A percentile compares a stretch with the other conserved stretches of the same genome.
These are phyloP conservation scores for Hemiprocne comata DNA, from an alignment of 2,113 vertebrate species.

Conservation along the genomic window DNA sequence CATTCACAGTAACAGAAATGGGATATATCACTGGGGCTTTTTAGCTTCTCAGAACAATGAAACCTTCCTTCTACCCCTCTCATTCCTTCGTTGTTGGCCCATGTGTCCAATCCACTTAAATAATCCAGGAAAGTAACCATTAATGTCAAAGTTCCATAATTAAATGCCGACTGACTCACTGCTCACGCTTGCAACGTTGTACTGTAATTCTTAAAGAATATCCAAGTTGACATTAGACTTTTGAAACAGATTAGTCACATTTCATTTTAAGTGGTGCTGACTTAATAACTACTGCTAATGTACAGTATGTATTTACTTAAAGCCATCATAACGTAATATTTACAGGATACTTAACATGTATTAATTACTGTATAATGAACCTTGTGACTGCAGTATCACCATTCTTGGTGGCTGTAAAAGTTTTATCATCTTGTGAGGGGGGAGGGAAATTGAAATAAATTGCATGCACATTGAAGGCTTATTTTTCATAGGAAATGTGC, in stretches of 20 bases:
- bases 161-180: constrained; percentile 41
- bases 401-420: constrained; percentile 65
- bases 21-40: not conserved
- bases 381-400: constrained; percentile 57
- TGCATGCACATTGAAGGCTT: constrained; percentile 58
- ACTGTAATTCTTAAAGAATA: constrained; percentile 72
- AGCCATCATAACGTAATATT: constrained; percentile 79
- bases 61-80: not conserved
- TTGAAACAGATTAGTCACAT: constrained; percentile 75
- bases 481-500: constrained; percentile 75
- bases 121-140: constrained; percentile 45
- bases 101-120: constrained; percentile 42
- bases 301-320: constrained; percentile 76
- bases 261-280: constrained; percentile 67
- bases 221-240: constrained; percentile 67
- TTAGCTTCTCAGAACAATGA: not conserved
- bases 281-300: constrained; percentile 70
- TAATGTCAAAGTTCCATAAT: constrained; percentile 59
- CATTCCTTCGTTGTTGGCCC: constrained; percentile 18
- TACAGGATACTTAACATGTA: constrained; percentile 76
- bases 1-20: not conserved
- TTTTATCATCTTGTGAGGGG: constrained; percentile 60
- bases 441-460: constrained; percentile 68
- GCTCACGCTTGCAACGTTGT: constrained; percentile 15
- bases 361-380: constrained; percentile 80